A percentile compares a stretch with the other conserved stretches of the same genome.
Evolutionary conservation across 2,113 vertebrate species (phyloP).

Genomic region (Pheucticus melanocephalus): DNA sequence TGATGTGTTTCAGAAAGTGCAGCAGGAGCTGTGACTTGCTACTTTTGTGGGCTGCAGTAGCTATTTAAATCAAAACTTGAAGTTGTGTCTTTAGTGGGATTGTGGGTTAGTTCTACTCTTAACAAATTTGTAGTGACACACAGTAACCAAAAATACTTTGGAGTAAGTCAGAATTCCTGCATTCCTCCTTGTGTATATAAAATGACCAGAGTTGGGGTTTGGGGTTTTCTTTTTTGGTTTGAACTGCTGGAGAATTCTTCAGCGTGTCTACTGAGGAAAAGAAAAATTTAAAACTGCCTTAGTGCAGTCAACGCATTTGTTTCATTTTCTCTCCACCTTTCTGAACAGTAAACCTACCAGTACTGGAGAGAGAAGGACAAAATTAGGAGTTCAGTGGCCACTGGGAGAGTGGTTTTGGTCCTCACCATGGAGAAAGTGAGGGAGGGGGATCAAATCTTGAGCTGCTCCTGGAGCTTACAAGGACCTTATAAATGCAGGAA

Average conservation of each 20-base stretch:
- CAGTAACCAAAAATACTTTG: not conserved
- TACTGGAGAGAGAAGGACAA: not conserved
- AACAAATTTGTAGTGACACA: not conserved
- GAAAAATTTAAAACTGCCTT: not conserved
- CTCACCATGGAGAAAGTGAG: not conserved
- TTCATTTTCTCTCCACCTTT: not conserved
- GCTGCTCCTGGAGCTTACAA: not conserved
- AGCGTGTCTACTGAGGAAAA: not conserved
- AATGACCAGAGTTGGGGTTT: not conserved
- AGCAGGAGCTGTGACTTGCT: not conserved
- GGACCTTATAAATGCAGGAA: not conserved
- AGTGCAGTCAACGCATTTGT: not conserved
- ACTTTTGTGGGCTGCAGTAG: not conserved
- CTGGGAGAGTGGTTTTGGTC: not conserved
- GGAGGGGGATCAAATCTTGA: not conserved
- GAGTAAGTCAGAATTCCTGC: not conserved
- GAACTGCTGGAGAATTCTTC: not conserved
- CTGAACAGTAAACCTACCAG: not conserved
- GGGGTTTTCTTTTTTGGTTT: slow-evolving; percentile 2
- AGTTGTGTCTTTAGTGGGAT: not conserved
- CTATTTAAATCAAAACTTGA: not conserved
- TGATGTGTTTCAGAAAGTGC: not conserved
- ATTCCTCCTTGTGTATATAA: not conserved
- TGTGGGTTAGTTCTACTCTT: not conserved
- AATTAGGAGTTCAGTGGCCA: not conserved